A percentile compares a stretch with the other conserved stretches of the same genome.
phyloP scores from a whole-genome alignment of 2,888 invertebrate species.

The Odontothrips loti region DNA sequence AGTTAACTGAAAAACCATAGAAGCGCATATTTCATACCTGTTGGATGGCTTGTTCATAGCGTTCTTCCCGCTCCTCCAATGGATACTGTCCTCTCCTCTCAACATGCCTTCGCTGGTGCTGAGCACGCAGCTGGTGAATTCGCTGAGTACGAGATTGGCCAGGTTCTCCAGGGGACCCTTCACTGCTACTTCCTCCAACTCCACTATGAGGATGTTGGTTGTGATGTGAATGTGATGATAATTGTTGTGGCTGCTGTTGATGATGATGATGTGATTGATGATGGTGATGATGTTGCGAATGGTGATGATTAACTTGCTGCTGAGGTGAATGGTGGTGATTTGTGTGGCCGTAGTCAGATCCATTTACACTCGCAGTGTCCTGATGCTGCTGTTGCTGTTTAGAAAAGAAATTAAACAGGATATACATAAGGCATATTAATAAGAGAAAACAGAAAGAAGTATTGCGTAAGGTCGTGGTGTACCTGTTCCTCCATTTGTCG shows the following conservation, averaged over 20 bases:
- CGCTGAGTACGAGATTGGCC: constrained; percentile 45
- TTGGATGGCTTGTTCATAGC: constrained; percentile 48
- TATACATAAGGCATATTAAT: neutral
- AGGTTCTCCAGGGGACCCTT: constrained; percentile 21
- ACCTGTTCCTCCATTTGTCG: constrained; percentile 38
- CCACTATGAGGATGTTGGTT: constrained; percentile 12
- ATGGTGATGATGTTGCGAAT: constrained; percentile 32
- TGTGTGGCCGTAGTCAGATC: neutral
- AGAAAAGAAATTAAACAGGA: neutral
- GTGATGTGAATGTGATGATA: constrained; percentile 25
- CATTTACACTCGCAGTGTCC: constrained; percentile 29
- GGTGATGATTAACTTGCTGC: constrained; percentile 34
- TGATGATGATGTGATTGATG: constrained; percentile 31
- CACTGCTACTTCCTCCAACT: neutral
- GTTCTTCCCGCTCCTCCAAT: constrained; percentile 52
- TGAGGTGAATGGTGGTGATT: constrained; percentile 27
- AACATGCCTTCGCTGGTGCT: constrained; percentile 55
- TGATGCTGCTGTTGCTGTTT: constrained; percentile 44
- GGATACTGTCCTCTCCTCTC: constrained; percentile 58
- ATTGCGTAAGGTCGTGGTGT: neutral
- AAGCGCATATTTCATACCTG: constrained; percentile 41
- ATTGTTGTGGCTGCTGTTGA: constrained; percentile 31
- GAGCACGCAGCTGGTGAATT: constrained; percentile 51
- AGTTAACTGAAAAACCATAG: neutral
- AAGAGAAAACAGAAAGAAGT: neutral